These are phyloP conservation scores for Pediacus dermestoides DNA, from an alignment of 2,888 invertebrate species.

Conservation along the genomic window DNA sequence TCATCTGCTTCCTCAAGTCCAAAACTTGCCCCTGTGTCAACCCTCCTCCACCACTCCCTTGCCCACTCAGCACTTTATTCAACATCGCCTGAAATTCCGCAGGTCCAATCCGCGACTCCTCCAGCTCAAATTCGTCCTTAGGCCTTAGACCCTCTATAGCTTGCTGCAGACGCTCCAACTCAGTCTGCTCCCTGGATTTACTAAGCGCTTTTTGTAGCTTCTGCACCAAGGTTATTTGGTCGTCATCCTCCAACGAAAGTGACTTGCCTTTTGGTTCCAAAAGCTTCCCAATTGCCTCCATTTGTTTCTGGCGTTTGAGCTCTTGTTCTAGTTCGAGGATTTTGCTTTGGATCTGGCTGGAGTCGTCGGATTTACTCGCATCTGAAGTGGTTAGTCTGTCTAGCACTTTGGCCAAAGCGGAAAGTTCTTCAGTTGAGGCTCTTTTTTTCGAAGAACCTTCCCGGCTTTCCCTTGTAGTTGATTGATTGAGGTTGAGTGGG, in stretches of 20 bases:
- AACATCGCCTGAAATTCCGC: conserved; percentile 21
- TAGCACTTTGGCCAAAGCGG: no score
- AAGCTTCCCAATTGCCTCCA: conserved; percentile 14
- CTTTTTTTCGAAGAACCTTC: no score
- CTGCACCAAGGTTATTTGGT: conserved; percentile 5
- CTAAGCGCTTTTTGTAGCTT: conserved; percentile 7
- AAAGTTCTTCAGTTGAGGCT: no score
- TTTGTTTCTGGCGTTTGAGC: no score
- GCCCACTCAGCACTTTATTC: conserved; percentile 6
- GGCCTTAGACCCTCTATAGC: conserved; percentile 37
- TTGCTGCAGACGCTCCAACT: conserved; percentile 33
- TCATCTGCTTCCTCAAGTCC: conserved; percentile 14
- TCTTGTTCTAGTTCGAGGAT: no score
- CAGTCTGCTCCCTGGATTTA: no score
- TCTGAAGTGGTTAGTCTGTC: no score
- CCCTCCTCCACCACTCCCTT: conserved; percentile 1
- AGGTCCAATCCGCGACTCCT: background rate
- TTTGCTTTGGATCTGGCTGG: conserved; percentile 3
- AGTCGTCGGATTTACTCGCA: conserved; percentile 9
- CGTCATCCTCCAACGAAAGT: conserved; percentile 7
- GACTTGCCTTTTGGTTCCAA: conserved; percentile 15
- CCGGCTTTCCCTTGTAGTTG: no score
- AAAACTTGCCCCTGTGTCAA: conserved; percentile 12
- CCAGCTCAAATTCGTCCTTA: conserved; percentile 26
- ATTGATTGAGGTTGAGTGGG: no score